Evolutionary conservation across 92 coral and sea anemone species (phyloP).

Genomic region (Phenganax subtilis): DNA sequence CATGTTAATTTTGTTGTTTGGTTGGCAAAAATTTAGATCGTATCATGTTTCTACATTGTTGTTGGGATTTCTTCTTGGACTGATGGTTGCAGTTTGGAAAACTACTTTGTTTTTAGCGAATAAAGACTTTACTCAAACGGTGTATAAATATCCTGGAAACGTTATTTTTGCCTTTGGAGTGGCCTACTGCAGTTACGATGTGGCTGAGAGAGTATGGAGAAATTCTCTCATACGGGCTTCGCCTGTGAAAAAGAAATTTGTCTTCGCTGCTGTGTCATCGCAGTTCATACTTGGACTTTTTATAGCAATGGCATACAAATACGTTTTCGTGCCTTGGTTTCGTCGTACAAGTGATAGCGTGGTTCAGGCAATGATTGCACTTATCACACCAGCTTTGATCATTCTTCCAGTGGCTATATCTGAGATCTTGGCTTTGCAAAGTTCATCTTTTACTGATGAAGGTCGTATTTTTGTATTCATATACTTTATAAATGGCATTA

Average conservation of each 20-base stretch:
- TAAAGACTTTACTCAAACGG: constrained; percentile 17
- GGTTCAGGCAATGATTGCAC: too few species aligned
- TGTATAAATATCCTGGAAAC: constrained; percentile 15
- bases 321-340: too few species aligned
- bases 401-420: neutral
- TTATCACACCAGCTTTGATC: neutral
- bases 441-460: neutral
- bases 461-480: neutral
- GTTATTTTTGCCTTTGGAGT: constrained; percentile 25
- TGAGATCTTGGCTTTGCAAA: constrained; percentile 14
- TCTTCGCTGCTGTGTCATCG: too few species aligned
- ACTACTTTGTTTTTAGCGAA: neutral
- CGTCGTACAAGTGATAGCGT: too few species aligned
- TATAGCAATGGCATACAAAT: too few species aligned
- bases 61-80: too few species aligned
- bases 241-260: too few species aligned
- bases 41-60: neutral
- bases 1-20: constrained; percentile 15
- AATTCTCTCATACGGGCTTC: too few species aligned
- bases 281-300: too few species aligned
- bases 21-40: constrained; percentile 23
- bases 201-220: constrained; percentile 1
- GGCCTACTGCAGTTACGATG: constrained; percentile 19
- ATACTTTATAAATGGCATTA: constrained; percentile 11
- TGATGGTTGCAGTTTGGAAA: neutral